A percentile compares a stretch with the other conserved stretches of the same genome.
phyloP scores from a whole-genome alignment of 2,113 vertebrate genomes.

The Arizona elegans region DNA sequence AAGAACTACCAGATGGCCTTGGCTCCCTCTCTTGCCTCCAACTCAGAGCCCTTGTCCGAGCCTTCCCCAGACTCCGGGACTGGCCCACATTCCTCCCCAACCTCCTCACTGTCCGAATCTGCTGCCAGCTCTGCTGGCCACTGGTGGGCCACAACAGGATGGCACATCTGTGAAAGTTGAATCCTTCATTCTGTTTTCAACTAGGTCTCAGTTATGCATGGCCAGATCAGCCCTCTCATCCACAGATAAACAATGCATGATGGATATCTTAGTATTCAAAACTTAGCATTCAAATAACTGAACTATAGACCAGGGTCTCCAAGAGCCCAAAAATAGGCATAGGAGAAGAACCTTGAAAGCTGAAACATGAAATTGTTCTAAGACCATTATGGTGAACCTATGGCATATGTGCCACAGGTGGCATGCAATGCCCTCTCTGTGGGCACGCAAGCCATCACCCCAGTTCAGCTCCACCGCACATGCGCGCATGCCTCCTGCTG shows the following conservation, averaged over 20 bases:
- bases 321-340: not conserved
- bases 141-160: not conserved
- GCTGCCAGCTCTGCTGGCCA: too few species aligned
- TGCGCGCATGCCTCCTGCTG: too few species aligned
- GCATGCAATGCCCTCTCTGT: too few species aligned
- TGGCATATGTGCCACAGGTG: too few species aligned
- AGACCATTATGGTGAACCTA: not conserved
- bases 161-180: not conserved
- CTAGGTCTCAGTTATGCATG: not conserved
- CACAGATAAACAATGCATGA: not conserved
- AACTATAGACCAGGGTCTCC: not conserved
- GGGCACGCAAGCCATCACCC: too few species aligned
- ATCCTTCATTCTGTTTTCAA: not conserved
- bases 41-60: too few species aligned
- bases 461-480: too few species aligned
- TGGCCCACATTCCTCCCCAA: too few species aligned
- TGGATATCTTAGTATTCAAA: not conserved
- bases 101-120: too few species aligned
- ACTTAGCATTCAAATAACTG: not conserved
- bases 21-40: too few species aligned
- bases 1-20: too few species aligned
- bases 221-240: not conserved
- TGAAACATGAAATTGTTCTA: not conserved
- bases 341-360: not conserved
- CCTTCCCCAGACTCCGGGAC: too few species aligned